phyloP scores from a whole-genome alignment of 2,113 vertebrate species.

The Syrrhaptes paradoxus region DNA sequence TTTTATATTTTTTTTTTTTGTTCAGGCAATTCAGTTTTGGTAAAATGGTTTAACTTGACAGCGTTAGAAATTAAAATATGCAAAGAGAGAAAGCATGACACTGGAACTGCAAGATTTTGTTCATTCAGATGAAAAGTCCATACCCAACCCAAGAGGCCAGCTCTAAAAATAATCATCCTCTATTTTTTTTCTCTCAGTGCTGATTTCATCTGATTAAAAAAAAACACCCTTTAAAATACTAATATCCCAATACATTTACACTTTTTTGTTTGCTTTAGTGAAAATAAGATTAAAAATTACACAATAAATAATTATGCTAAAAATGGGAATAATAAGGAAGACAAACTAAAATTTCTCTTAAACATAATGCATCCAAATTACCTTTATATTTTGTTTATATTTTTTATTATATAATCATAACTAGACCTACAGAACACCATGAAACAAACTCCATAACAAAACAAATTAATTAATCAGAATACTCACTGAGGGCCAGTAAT shows the following conservation, averaged over 20 bases:
- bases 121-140: background rate
- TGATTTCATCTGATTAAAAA: accelerated
- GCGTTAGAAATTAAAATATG: background rate
- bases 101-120: background rate
- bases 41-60: background rate
- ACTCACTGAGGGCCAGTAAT: accelerated
- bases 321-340: background rate
- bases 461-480: background rate
- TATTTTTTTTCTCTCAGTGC: background rate
- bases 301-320: background rate
- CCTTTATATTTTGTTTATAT: background rate
- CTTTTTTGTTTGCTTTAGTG: background rate
- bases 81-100: background rate
- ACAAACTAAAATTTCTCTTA: background rate
- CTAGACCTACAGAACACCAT: background rate
- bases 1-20: background rate
- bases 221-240: background rate
- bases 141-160: background rate
- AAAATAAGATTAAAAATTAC: background rate
- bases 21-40: background rate
- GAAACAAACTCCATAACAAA: background rate
- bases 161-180: background rate
- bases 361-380: background rate
- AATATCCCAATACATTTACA: background rate
- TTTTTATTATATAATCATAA: background rate